These are phyloP conservation scores for Salvelinus namaycush DNA, from an alignment of 2,113 vertebrate genomes.

Conservation along the genomic window DNA sequence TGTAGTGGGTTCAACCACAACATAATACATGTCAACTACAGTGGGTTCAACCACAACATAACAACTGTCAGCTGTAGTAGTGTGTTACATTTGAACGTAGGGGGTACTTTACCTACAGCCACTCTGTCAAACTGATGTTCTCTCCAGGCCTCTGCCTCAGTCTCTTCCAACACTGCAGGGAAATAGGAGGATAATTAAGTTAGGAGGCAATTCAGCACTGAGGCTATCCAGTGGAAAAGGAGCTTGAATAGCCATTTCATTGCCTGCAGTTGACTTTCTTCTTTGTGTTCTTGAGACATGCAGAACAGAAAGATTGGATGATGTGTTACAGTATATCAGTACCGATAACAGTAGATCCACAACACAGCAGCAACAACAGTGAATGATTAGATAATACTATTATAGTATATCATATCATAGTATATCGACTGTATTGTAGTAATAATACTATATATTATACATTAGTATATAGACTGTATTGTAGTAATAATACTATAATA, in stretches of 20 bases:
- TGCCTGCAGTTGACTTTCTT: background rate
- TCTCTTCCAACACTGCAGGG: background rate
- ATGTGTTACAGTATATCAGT: slow-evolving; percentile 13
- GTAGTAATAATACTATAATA: no score
- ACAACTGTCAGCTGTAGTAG: background rate
- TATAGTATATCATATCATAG: no score
- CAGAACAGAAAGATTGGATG: slow-evolving; percentile 7
- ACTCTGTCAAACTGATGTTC: background rate
- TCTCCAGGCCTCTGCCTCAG: background rate
- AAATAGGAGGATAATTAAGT: background rate
- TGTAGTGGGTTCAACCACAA: no score
- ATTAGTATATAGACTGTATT: no score
- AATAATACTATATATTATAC: no score
- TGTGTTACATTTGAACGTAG: slow-evolving; percentile 20
- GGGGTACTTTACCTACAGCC: background rate
- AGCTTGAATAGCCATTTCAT: background rate
- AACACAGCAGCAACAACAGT: background rate
- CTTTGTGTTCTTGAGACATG: background rate
- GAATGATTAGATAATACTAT: background rate
- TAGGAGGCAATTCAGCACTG: background rate
- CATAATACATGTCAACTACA: fast-evolving
- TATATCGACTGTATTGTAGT: no score
- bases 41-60: no score
- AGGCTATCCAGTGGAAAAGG: background rate
- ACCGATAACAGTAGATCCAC: slow-evolving; percentile 23